A percentile compares a stretch with the other conserved stretches of the same genome.
Evolutionary conservation across 2,888 invertebrate species (phyloP).

Genomic region (Ichneumoninae sp.): DNA sequence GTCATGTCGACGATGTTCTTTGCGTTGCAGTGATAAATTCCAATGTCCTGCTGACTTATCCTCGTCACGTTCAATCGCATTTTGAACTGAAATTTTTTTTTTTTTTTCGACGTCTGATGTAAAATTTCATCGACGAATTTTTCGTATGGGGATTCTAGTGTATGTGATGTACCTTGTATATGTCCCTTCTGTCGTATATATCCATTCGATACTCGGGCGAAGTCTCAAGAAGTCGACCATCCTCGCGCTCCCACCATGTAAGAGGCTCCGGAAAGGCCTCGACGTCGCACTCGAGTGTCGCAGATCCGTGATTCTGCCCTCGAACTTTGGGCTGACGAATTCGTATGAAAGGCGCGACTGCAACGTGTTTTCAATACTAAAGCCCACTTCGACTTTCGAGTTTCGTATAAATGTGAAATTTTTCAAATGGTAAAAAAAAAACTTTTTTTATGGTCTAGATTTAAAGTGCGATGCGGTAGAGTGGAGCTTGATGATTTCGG

Average conservation of each 20-base stretch:
- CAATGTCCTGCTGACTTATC: slow-evolving; percentile 89
- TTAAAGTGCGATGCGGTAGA: too few species aligned
- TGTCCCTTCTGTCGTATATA: slow-evolving; percentile 85
- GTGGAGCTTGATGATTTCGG: too few species aligned
- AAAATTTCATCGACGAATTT: background rate
- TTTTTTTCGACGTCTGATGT: background rate
- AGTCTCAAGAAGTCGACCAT: slow-evolving; percentile 90
- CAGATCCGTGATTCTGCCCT: slow-evolving; percentile 89
- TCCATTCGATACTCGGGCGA: slow-evolving; percentile 88
- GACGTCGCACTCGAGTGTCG: slow-evolving; percentile 92
- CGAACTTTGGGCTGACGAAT: slow-evolving; percentile 91
- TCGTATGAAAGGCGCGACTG: slow-evolving; percentile 94
- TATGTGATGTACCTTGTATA: slow-evolving; percentile 82
- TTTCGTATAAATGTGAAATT: background rate
- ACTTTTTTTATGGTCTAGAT: background rate
- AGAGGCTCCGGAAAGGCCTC: slow-evolving; percentile 95
- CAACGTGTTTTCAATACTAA: slow-evolving; percentile 67
- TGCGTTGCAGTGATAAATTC: slow-evolving; percentile 92
- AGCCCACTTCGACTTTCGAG: background rate
- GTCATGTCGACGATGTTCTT: slow-evolving; percentile 93
- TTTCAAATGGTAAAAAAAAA: background rate
- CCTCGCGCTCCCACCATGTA: slow-evolving; percentile 93
- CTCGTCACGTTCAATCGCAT: slow-evolving; percentile 92
- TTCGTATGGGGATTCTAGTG: background rate
- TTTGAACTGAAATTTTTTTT: slow-evolving; percentile 86